Evolutionary conservation across 2,888 invertebrate genomes (phyloP), one percentile per base, ranked within the genome.

Genomic region (Cataglyphis livida): DNA sequence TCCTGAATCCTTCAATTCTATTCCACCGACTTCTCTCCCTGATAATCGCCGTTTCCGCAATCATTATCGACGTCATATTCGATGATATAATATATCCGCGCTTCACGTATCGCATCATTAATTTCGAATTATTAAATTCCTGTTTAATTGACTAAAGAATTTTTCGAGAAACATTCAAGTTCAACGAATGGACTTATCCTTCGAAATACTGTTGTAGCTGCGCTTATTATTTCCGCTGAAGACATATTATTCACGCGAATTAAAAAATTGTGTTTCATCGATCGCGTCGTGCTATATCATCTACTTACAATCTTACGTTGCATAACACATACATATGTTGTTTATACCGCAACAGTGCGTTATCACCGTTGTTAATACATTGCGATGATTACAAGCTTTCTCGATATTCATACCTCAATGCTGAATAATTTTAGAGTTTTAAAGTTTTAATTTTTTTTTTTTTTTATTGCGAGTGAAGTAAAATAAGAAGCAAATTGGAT

Each of bases 1-100:
- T 32, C 61, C 59, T 25, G 81, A 64, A 81, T 88, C 86, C 78
- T 81, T 88, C 81, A 82, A 85, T 87, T 88, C 38, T 18, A 61
- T 66, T 66, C 71, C 25, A 32, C 44, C 38, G 62, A 44, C 44
- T 84, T 71, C 71, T 71, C 71, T 54, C n/a, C 54, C 61, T 76
- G n/a, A 48, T 48, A 65, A 71, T 64, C 78, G 59, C 38, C 25
- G 44, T 81, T 84, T 86, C 85, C 88, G 84, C 51, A 76, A 85
- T 78, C 51, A 25, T 65, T 48, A 62, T 82, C 73, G 70, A 51
- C 48, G 51, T 71, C 38, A 59, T n/a, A 76, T 64, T 84, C n/a
- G 64, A 48, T n/a, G 78, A 51, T 18, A 18, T n/a, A 44, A 32
- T 66, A 54, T 35, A 12, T 5, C 44, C 32, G 21, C 44, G 28